Evolutionary conservation across 1,140 invertebrate genomes (phyloP), one percentile per base, ranked within the genome.

Genomic region (Babylonia areolata): DNA sequence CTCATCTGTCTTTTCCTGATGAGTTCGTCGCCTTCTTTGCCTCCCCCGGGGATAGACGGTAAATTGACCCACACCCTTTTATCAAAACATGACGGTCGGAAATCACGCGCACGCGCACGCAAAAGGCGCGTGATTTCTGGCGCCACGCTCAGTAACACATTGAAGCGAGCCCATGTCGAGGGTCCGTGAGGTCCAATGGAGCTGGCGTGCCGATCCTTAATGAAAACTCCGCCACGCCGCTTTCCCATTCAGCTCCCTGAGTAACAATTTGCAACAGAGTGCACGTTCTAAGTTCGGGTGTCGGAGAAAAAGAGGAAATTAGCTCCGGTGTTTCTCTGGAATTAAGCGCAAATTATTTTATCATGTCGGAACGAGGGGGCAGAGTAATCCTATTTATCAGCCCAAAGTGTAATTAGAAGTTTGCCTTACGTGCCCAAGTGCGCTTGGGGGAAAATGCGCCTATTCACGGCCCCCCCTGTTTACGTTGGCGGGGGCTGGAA

Each of bases 321-420:
- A 81, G 54, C 17, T 81, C 20, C 78, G 79, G 58, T 86, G 42
- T 73, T 64, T 73, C 42, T 42, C 64, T 81, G 79, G 78, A 73
- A 86, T 86, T 81, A 81, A 86, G 64, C 64, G 79, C 78, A 81
- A 81, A 86, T 86, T 81, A 81, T 87, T 83, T 80, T 83, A 87
- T 84, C 82, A 79, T 79, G 83, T 87, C 71, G 86, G 83, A 84
- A 51, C 78, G 78, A 78, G 40, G 40, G 78, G 82, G 40, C 46
- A 46, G 35, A 77, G 75, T 84, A 87, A 87, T 87, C 78, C 78
- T 80, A 84, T 87, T 83, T 84, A 84, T 81, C 75, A 40, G 42
- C 80, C 81, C 37, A 80, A 82, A 84, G 77, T 79, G 82, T 87
- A 84, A 87, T 84, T 84, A 84, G 86, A 84, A 71, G 81, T 84